Evolutionary conservation across 2,797 vertebrate species (phyloP).

Genomic region (Halcyon smyrnensis): DNA sequence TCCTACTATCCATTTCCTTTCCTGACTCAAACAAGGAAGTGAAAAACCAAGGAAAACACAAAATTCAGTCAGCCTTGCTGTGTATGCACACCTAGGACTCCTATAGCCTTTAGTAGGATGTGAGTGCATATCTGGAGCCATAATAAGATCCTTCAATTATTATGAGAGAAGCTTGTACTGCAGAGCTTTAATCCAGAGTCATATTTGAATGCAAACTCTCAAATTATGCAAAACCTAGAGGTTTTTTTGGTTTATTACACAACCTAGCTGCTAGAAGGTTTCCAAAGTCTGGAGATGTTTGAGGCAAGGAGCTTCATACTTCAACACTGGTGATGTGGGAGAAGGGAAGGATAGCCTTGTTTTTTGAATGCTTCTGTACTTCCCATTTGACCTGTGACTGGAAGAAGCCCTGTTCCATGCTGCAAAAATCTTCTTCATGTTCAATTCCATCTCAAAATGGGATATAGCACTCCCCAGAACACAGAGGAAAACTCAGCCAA

Average conservation of each 20-base stretch:
- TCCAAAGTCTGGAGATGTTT: neutral
- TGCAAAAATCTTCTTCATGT: neutral
- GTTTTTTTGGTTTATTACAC: neutral
- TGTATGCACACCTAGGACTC: neutral
- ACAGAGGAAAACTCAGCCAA: neutral
- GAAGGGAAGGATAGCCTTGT: neutral
- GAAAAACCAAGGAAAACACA: conserved; percentile 18
- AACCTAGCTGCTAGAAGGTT: neutral
- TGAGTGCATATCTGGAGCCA: neutral
- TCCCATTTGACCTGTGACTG: neutral
- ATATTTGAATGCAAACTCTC: neutral
- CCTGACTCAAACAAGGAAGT: neutral
- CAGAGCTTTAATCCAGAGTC: neutral
- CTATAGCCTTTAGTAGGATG: neutral
- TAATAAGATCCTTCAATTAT: neutral
- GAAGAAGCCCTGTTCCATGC: neutral
- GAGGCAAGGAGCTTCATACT: neutral
- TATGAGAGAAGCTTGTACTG: neutral
- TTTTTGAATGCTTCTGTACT: neutral
- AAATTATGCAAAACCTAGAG: neutral
- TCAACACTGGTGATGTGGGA: fast-evolving
- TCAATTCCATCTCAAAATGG: neutral
- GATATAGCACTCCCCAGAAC: neutral
- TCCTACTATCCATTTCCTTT: neutral
- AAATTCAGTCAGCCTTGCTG: neutral